A percentile compares a stretch with the other conserved stretches of the same genome.
Evolutionary conservation across 2,888 invertebrate genomes (phyloP).

Genomic region (Phyto melanocephala): DNA sequence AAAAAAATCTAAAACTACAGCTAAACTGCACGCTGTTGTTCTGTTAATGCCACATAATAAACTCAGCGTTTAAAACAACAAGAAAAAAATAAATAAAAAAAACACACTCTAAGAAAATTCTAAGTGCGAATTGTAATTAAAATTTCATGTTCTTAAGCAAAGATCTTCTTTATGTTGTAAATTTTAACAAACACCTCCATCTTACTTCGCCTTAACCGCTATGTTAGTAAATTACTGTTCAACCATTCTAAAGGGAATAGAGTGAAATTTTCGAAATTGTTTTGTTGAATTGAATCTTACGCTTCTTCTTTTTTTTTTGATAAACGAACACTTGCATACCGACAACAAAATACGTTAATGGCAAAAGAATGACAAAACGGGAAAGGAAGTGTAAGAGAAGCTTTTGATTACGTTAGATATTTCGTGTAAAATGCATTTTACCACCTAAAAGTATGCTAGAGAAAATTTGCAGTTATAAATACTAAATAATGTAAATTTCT

Average conservation of each 20-base stretch:
- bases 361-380: not conserved
- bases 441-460: conserved; percentile 47
- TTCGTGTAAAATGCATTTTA: conserved; percentile 33
- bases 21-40: conserved; percentile 29
- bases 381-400: not conserved
- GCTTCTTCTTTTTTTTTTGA: conserved; percentile 49
- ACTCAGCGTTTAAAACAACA: conserved; percentile 18
- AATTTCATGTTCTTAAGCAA: conserved; percentile 55
- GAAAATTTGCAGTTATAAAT: not conserved
- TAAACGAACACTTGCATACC: not conserved
- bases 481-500: conserved; percentile 24
- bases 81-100: not conserved
- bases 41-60: conserved; percentile 33
- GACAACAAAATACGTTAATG: not conserved
- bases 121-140: conserved; percentile 60
- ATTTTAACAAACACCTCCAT: conserved; percentile 23
- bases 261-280: conserved; percentile 31
- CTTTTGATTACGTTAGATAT: conserved; percentile 11
- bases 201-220: not conserved
- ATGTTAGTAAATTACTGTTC: not conserved
- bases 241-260: not conserved
- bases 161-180: conserved; percentile 23
- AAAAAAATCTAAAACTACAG: not conserved
- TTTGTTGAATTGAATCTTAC: conserved; percentile 35
- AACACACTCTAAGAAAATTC: conserved; percentile 3